These are phyloP conservation scores for Albula goreensis DNA, from an alignment of 2,113 vertebrate species.

Conservation along the genomic window DNA sequence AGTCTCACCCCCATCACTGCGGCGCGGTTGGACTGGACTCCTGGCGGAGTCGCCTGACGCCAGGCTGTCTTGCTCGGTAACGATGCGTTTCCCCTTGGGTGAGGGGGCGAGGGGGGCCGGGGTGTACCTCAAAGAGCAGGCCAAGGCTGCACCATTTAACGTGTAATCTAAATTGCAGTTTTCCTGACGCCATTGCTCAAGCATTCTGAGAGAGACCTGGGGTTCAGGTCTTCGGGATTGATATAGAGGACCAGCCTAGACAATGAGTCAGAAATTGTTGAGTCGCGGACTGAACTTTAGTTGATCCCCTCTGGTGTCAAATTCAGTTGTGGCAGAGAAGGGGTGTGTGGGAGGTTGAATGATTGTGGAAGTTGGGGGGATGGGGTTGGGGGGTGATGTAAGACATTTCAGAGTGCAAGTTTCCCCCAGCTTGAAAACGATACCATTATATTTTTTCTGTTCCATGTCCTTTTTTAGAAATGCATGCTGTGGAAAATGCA, in stretches of 20 bases:
- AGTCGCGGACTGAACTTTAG: constrained; percentile 29
- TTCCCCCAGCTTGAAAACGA: not conserved
- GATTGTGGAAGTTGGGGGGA: not conserved
- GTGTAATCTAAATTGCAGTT: constrained; percentile 15
- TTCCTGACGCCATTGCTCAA: constrained; percentile 9
- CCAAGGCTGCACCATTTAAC: not conserved
- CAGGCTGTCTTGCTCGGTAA: constrained; percentile 70
- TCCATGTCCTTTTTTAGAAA: constrained; percentile 14
- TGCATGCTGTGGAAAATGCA: not conserved
- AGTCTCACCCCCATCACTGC: constrained; percentile 51
- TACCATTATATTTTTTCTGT: not conserved
- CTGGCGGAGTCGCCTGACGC: constrained; percentile 53
- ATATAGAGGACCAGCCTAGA: constrained; percentile 42
- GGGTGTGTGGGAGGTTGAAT: constrained; percentile 31
- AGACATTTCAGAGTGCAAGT: constrained; percentile 2
- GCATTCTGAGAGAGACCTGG: constrained; percentile 10
- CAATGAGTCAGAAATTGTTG: constrained; percentile 38
- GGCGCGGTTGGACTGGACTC: constrained; percentile 43
- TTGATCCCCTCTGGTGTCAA: constrained; percentile 43
- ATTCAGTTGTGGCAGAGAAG: constrained; percentile 33
- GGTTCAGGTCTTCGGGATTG: not conserved
- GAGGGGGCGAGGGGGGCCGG: not conserved
- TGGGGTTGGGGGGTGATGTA: constrained; percentile 18
- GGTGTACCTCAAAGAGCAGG: not conserved
- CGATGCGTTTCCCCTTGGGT: constrained; percentile 57